phyloP scores from a whole-genome alignment of 2,113 vertebrate genomes.

The Stegostoma tigrinum region DNA sequence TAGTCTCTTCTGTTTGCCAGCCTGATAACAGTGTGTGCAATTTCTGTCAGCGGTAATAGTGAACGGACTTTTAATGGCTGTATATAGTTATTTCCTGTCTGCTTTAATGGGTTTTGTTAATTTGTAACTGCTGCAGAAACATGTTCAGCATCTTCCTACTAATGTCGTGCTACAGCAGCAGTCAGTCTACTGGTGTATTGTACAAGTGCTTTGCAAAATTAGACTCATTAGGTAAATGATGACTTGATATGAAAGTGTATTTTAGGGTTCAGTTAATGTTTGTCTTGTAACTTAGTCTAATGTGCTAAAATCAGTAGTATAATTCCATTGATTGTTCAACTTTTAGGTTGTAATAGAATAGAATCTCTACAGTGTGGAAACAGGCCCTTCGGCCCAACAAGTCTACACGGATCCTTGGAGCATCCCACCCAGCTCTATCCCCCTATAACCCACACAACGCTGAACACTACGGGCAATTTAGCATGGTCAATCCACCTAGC shows the following conservation, averaged over 20 bases:
- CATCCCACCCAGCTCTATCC: too few relatives aligned
- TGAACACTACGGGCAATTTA: too few relatives aligned
- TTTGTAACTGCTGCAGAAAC: background rate
- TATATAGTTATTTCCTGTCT: background rate
- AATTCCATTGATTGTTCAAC: background rate
- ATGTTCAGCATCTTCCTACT: background rate
- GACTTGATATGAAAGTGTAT: background rate
- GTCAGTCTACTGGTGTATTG: background rate
- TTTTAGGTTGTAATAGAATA: too few relatives aligned
- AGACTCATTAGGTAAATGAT: background rate
- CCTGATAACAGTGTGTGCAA: background rate
- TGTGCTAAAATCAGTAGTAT: background rate
- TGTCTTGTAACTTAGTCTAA: background rate
- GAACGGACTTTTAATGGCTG: background rate
- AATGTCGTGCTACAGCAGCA: background rate
- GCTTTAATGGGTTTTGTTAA: background rate
- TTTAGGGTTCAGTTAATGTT: background rate
- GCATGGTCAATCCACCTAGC: too few relatives aligned
- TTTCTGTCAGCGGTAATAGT: background rate
- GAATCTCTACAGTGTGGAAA: too few relatives aligned
- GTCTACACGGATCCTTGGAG: too few relatives aligned
- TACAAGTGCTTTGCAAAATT: background rate
- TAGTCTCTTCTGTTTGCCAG: background rate
- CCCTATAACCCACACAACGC: too few relatives aligned
- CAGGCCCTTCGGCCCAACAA: too few relatives aligned